These are phyloP conservation scores for Eciton burchellii DNA, from an alignment of 1,140 invertebrate species.

Conservation along the genomic window DNA sequence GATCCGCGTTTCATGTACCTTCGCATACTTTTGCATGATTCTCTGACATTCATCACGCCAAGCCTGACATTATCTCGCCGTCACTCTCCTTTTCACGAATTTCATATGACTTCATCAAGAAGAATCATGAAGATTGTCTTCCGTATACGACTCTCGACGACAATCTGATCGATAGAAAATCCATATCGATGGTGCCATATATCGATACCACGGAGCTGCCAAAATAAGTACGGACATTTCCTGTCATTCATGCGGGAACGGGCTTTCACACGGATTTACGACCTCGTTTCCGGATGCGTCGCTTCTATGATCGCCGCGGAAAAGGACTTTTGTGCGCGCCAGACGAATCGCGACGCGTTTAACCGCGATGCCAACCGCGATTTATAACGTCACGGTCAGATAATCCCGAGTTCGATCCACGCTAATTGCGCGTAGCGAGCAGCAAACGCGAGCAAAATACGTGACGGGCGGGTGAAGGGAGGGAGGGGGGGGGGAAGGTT, in stretches of 20 bases:
- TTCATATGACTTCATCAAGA: too few species aligned
- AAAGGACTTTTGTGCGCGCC: not conserved
- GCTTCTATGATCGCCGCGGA: conserved; percentile 20
- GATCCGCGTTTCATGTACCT: not conserved
- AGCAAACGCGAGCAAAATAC: not conserved
- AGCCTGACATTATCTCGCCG: too few species aligned
- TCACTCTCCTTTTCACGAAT: too few species aligned
- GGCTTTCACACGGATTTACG: not conserved
- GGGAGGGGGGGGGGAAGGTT: too few species aligned
- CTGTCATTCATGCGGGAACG: not conserved
- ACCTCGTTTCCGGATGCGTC: not conserved
- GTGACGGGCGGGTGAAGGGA: too few species aligned
- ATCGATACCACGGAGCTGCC: not conserved
- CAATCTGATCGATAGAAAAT: too few species aligned
- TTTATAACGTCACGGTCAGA: conserved; percentile 1
- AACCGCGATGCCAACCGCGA: not conserved
- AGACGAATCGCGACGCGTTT: conserved; percentile 39
- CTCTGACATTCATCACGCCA: too few species aligned
- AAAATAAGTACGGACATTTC: not conserved
- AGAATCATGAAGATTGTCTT: too few species aligned
- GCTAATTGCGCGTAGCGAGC: not conserved
- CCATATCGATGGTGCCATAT: too few species aligned
- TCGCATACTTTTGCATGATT: not conserved
- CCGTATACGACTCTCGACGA: too few species aligned
- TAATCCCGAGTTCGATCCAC: conserved; percentile 2